Percentiles rank a stretch among this genome's conserved stretches.
These are phyloP conservation scores for Eupithecia tripunctaria DNA, from an alignment of 2,888 invertebrate genomes.

Conservation along the genomic window DNA sequence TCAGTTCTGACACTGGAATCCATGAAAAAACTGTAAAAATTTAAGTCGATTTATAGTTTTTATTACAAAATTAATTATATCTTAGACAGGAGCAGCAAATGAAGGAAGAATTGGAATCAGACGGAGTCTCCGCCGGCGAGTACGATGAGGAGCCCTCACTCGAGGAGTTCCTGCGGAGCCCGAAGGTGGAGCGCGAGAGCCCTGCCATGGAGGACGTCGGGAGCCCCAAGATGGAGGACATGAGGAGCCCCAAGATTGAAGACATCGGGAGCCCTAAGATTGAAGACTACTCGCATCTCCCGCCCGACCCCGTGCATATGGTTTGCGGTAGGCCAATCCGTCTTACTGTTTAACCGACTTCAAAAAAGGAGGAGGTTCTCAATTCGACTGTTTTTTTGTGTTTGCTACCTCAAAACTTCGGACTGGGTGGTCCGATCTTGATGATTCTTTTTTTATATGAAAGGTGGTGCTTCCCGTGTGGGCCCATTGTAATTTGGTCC, in stretches of 20 bases:
- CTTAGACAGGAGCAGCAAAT: slow-evolving; percentile 58
- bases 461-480: too few species aligned
- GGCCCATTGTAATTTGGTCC: too few species aligned
- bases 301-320: slow-evolving; percentile 69
- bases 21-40: too few species aligned
- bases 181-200: slow-evolving; percentile 13
- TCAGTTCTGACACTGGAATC: too few species aligned
- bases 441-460: too few species aligned
- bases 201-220: slow-evolving; percentile 60
- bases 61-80: neutral
- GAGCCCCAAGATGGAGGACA: slow-evolving; percentile 73
- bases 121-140: slow-evolving; percentile 43
- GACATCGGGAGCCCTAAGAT: slow-evolving; percentile 70
- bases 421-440: too few species aligned
- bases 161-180: slow-evolving; percentile 50
- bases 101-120: slow-evolving; percentile 60
- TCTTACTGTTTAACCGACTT: too few species aligned
- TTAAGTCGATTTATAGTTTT: too few species aligned
- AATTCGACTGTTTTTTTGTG: too few species aligned
- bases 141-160: slow-evolving; percentile 44
- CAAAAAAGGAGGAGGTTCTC: too few species aligned
- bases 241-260: slow-evolving; percentile 47
- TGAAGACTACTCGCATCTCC: slow-evolving; percentile 74
- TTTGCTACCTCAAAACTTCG: too few species aligned
- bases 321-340: slow-evolving; percentile 6